These are phyloP conservation scores for Rhadinocentrus ornatus DNA, from an alignment of 2,797 vertebrate species.

Conservation along the genomic window DNA sequence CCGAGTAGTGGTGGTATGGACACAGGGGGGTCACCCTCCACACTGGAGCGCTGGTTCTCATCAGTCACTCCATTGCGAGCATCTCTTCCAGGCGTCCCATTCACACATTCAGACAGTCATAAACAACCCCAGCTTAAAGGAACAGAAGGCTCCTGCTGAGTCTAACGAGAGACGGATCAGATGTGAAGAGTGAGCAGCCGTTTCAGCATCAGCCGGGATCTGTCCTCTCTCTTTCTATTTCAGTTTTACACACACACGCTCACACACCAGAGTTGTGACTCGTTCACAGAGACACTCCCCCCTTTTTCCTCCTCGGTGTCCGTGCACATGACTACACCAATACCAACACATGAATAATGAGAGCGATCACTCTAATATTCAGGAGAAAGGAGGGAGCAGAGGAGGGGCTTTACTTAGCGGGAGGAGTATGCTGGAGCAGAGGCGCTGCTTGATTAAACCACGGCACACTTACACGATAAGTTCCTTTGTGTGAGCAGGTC, in stretches of 20 bases:
- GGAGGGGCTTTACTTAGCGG: constrained; percentile 79
- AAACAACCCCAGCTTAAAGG: constrained; percentile 73
- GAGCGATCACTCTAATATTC: constrained; percentile 84
- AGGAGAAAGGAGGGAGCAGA: constrained; percentile 84
- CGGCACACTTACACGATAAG: constrained; percentile 86
- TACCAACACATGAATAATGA: constrained; percentile 94
- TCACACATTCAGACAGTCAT: constrained; percentile 73
- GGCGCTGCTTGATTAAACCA: constrained; percentile 89
- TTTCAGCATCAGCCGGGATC: constrained; percentile 61
- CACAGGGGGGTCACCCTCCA: constrained; percentile 93
- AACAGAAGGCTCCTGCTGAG: constrained; percentile 68
- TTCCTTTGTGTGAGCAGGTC: constrained; percentile 86
- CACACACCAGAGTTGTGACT: constrained; percentile 77
- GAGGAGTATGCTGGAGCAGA: constrained; percentile 82
- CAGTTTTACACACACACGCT: constrained; percentile 47
- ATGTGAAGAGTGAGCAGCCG: constrained; percentile 51
- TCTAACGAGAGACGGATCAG: constrained; percentile 47
- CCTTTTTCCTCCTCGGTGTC: constrained; percentile 72
- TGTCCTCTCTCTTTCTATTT: constrained; percentile 74
- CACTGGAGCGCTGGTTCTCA: constrained; percentile 91
- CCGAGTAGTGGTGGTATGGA: constrained; percentile 85
- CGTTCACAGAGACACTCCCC: constrained; percentile 78
- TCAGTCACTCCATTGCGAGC: constrained; percentile 91
- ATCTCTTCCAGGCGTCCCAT: constrained; percentile 81
- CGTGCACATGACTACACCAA: constrained; percentile 91